These are phyloP conservation scores for Antennarius striatus DNA, from an alignment of 2,113 vertebrate genomes.

Conservation along the genomic window DNA sequence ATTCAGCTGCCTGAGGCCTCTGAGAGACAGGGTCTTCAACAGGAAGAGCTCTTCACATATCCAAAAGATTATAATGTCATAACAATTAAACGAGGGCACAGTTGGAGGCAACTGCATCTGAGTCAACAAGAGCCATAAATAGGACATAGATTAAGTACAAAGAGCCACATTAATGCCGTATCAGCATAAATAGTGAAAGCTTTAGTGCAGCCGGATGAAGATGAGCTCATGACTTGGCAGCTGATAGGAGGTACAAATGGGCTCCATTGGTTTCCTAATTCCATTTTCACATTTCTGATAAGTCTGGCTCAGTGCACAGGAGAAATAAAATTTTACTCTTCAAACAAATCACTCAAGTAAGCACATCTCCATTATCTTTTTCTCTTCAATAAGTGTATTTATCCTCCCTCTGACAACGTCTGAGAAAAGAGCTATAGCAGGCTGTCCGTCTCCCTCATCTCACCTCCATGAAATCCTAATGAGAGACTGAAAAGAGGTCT, in stretches of 20 bases:
- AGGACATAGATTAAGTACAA: constrained; percentile 14
- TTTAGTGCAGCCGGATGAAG: constrained; percentile 6
- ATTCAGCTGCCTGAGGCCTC: constrained; percentile 57
- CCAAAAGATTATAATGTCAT: constrained; percentile 1
- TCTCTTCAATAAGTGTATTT: constrained; percentile 9
- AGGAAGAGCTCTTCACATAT: constrained; percentile 26
- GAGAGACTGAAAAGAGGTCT: constrained; percentile 66
- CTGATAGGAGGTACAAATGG: constrained; percentile 8
- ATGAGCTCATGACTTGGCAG: constrained; percentile 12
- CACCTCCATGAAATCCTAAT: constrained; percentile 61
- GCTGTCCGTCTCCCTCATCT: constrained; percentile 38
- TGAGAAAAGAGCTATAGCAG: constrained; percentile 22
- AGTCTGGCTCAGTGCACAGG: constrained; percentile 1
- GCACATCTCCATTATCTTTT: constrained; percentile 21
- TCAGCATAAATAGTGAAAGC: constrained; percentile 20
- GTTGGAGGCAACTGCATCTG: constrained; percentile 4
- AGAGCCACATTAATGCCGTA: constrained; percentile 28
- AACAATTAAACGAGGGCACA: constrained; percentile 1
- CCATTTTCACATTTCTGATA: constrained; percentile 1
- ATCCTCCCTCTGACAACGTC: constrained; percentile 23
- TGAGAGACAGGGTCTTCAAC: constrained; percentile 8
- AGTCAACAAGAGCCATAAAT: constrained; percentile 26
- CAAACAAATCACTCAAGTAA: constrained; percentile 17
- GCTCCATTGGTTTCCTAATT: background rate
- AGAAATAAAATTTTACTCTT: constrained; percentile 31